Evolutionary conservation across 1,140 invertebrate species (phyloP).

Genomic region (Phymastichus coffea): DNA sequence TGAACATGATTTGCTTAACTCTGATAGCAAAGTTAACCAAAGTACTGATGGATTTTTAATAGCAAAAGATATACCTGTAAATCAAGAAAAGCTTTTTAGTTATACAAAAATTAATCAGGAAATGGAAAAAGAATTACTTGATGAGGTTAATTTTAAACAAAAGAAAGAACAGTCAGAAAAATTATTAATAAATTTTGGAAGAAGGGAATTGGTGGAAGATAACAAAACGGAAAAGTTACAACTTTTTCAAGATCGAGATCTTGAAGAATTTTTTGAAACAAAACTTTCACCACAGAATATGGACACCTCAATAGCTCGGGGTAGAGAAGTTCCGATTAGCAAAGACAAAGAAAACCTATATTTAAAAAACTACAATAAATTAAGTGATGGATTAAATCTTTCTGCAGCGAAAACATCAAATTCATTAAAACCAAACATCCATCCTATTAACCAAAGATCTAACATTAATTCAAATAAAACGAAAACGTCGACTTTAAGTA

Average conservation of each 20-base stretch:
- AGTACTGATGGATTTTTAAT: too few species aligned
- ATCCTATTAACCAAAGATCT: too few species aligned
- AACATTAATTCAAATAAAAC: too few species aligned
- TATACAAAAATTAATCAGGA: constrained; percentile 7
- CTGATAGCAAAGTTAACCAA: too few species aligned
- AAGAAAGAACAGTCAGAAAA: too few species aligned
- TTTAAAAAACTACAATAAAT: constrained; percentile 21
- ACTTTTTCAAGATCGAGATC: not conserved
- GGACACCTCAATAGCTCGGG: constrained; percentile 46
- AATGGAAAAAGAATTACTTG: constrained; percentile 9
- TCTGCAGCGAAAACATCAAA: too few species aligned
- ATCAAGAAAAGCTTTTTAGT: not conserved
- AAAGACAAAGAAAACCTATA: constrained; percentile 32
- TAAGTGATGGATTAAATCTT: constrained; percentile 13
- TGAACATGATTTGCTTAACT: too few species aligned
- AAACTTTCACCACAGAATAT: not conserved
- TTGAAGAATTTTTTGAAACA: constrained; percentile 4
- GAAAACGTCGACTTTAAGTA: too few species aligned
- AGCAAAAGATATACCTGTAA: not conserved
- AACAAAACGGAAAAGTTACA: not conserved
- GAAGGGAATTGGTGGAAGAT: too few species aligned
- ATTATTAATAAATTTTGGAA: too few species aligned
- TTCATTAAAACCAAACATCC: too few species aligned
- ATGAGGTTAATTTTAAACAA: too few species aligned
- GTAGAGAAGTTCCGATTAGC: constrained; percentile 35